Percentiles rank a stretch among this genome's conserved stretches.
Evolutionary conservation across 1,140 invertebrate genomes (phyloP).

Genomic region (Heterodera carotae): DNA sequence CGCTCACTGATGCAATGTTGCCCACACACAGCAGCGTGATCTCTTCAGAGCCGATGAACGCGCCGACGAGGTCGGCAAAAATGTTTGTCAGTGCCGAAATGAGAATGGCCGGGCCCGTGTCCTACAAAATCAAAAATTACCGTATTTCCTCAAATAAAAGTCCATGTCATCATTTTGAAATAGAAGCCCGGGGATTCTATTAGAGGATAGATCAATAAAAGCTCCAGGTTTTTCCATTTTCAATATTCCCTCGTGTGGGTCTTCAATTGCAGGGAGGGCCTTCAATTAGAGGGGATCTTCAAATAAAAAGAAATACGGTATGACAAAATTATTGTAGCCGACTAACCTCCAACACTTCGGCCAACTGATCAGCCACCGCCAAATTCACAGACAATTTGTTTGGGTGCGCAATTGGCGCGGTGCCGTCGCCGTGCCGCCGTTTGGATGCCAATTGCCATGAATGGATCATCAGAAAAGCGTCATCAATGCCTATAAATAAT

Average conservation of each 20-base stretch:
- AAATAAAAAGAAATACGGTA: too few relatives aligned
- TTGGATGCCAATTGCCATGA: slow-evolving; percentile 45
- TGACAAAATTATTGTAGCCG: too few relatives aligned
- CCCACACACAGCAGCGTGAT: slow-evolving; percentile 54
- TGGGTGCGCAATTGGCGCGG: neutral
- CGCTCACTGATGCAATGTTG: slow-evolving; percentile 34
- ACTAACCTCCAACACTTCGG: slow-evolving; percentile 43
- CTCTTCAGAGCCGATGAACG: slow-evolving; percentile 58
- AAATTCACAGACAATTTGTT: neutral
- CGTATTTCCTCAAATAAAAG: too few relatives aligned
- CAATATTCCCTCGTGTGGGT: too few relatives aligned
- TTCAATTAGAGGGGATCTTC: too few relatives aligned
- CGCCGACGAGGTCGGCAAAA: slow-evolving; percentile 51
- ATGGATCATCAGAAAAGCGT: slow-evolving; percentile 58
- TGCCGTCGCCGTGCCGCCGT: slow-evolving; percentile 35
- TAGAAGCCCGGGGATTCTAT: too few relatives aligned
- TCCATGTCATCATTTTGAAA: too few relatives aligned
- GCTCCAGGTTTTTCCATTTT: too few relatives aligned
- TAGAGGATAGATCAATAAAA: too few relatives aligned
- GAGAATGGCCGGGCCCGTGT: slow-evolving; percentile 57
- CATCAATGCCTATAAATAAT: slow-evolving; percentile 58
- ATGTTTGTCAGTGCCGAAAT: slow-evolving; percentile 61
- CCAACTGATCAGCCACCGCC: neutral
- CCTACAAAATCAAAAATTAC: too few relatives aligned
- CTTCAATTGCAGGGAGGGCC: too few relatives aligned